Evolutionary conservation across 2,113 vertebrate species (phyloP), one percentile per base, ranked within the genome.

Genomic region (Paramisgurnus dabryanus): DNA sequence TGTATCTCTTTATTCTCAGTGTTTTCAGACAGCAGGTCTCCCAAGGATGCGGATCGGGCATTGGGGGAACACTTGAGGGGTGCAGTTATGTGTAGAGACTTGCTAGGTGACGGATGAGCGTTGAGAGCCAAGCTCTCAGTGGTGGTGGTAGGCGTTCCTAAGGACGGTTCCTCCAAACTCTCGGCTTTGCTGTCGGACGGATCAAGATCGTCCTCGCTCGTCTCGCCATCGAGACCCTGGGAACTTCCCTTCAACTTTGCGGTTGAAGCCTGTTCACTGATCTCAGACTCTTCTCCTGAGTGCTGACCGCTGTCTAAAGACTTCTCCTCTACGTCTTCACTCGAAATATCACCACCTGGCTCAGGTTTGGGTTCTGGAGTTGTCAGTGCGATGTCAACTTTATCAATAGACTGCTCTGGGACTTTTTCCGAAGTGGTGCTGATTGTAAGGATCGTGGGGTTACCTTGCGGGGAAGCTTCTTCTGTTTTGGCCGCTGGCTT

Each of bases 31-130:
- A 98, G 88, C 67, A 98, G 75, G 71, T 97, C 89, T 55, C 95
- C 95, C 41, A 92, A 68, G 39, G 97, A 98, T 72, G 94, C 88
- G 15, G 93, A 95, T 80, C 86, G 92, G 43, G 84, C 84, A 81
- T 89, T 93, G 84, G 66, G 73, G 49, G 85, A 72, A 61, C 85
- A 57, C 67, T 76, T 89, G 81, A 87, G 71, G 11, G 84, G 83
- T 40, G 55, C 8, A 5, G 13, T 2, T 40, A 83, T 81, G 6
- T 11, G 6, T 4, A 58, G 39, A 63, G 72, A 41, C 7, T 64
- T 22, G 49, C 9, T 61, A 39, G 64, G 45, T 39, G n/a, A 43
- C 55, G 18, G 10, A 18, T 8, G 18, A 18, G 40, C n/a, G 41
- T 18, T 13, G 60, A 64, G 43, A 39, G 11, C 45, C 64, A 53